Percentiles rank a stretch among this genome's conserved stretches.
Evolutionary conservation across 2,888 invertebrate genomes (phyloP).

Genomic region (Melangyna quadrimaculata): DNA sequence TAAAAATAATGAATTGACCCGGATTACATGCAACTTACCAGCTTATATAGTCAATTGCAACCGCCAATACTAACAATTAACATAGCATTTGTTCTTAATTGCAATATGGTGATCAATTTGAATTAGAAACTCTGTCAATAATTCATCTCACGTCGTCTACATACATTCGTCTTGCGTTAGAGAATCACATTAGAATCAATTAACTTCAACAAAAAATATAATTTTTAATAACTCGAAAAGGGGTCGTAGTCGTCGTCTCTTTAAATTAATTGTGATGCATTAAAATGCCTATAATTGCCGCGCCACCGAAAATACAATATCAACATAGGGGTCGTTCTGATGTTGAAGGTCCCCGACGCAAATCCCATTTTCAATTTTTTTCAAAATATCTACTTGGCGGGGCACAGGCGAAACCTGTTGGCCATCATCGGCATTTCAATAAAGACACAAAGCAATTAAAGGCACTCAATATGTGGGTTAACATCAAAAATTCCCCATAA

Average conservation of each 20-base stretch:
- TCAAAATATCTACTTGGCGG: background rate
- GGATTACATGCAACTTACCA: conserved; percentile 55
- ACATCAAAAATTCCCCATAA: conserved; percentile 31
- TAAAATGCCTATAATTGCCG: conserved; percentile 62
- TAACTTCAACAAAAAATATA: conserved; percentile 60
- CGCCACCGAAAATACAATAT: conserved; percentile 64
- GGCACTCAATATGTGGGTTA: conserved; percentile 62
- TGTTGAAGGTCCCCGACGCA: conserved; percentile 10
- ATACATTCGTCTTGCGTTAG: background rate
- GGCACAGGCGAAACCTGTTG: conserved; percentile 62
- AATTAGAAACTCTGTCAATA: conserved; percentile 67
- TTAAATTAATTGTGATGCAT: conserved; percentile 65
- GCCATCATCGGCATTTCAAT: conserved; percentile 54
- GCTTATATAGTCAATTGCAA: conserved; percentile 26
- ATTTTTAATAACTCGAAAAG: conserved; percentile 68
- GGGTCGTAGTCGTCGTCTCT: conserved; percentile 17
- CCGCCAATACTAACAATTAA: conserved; percentile 63
- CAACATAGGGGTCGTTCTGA: conserved; percentile 66
- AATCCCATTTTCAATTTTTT: conserved; percentile 32
- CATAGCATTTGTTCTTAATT: conserved; percentile 28
- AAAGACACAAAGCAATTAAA: conserved; percentile 66
- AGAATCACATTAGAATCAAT: conserved; percentile 70
- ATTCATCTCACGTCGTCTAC: conserved; percentile 34
- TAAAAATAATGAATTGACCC: conserved; percentile 61
- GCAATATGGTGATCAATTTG: conserved; percentile 63